A percentile compares a stretch with the other conserved stretches of the same genome.
These are phyloP conservation scores for Euwallacea fornicatus DNA, from an alignment of 1,140 invertebrate species.

Conservation along the genomic window DNA sequence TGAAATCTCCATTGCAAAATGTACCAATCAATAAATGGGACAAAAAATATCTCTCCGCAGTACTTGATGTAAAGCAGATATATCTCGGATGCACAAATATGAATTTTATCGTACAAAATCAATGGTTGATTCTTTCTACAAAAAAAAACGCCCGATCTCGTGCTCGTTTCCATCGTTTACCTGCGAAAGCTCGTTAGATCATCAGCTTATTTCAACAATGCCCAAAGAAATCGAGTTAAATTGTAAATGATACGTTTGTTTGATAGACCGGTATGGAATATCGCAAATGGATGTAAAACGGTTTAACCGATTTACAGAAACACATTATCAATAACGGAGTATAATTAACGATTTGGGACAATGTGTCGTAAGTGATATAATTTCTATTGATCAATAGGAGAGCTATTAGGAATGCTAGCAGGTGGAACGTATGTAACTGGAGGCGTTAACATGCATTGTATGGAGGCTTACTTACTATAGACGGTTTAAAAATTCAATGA, in stretches of 20 bases:
- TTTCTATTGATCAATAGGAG: conserved; percentile 27
- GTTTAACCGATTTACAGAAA: conserved; percentile 27
- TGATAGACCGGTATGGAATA: conserved; percentile 8
- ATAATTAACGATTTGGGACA: conserved; percentile 30
- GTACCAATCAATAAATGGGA: too few species aligned
- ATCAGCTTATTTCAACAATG: conserved; percentile 17
- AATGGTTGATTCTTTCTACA: not conserved
- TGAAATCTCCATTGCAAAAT: too few species aligned
- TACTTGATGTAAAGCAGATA: too few species aligned
- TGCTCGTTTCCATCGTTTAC: conserved; percentile 6
- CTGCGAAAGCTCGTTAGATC: conserved; percentile 19
- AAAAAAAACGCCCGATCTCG: not conserved
- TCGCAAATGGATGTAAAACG: conserved; percentile 26
- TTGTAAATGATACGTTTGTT: conserved; percentile 19
- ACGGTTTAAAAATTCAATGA: too few species aligned
- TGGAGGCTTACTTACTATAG: too few species aligned
- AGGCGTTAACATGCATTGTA: too few species aligned
- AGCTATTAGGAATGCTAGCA: not conserved
- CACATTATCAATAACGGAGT: conserved; percentile 28
- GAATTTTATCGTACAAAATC: not conserved
- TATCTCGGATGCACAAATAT: too few species aligned
- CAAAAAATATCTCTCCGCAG: too few species aligned
- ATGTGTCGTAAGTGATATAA: conserved; percentile 35
- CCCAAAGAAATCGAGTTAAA: conserved; percentile 15
- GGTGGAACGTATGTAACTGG: too few species aligned